Evolutionary conservation across 2,113 vertebrate genomes (phyloP), one percentile per base, ranked within the genome.

Genomic region (Gymnarchus niloticus): DNA sequence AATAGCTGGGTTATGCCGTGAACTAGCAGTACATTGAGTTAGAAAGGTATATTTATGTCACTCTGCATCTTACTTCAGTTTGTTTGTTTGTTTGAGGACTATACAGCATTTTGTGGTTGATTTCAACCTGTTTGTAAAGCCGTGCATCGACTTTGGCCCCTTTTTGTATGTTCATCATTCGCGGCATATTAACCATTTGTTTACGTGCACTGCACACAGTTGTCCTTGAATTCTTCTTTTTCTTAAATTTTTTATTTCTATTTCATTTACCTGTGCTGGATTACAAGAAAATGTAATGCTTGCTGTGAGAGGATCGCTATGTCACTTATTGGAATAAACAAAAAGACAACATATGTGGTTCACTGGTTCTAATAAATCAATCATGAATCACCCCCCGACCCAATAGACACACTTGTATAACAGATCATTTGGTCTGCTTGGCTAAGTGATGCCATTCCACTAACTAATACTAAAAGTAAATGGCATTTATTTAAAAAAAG

Each of bases 71-170:
- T 87, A 90, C 92, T 92, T 90, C 87, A 83, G 61, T 41, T 93
- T 86, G 85, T 89, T 91, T 90, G 91, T 89, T 92, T 95, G 93
- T 73, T 91, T 98, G 97, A 98, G 96, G 96, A 98, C 95, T 96
- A 92, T 94, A 93, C 93, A 95, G 93, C 92, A 92, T 93, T 94
- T 91, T 92, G 92, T 94, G 92, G 89, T 91, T 89, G 54, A 92
- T 90, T 96, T 95, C 92, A 93, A 93, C 94, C 92, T 90, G 92
- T 96, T 95, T 96, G 91, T 93, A 92, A 90, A 94, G 94, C 96
- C 90, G 92, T 89, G 92, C 96, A 95, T 91, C 93, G 94, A 94
- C 89, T 86, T 93, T 95, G 92, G 92, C 92, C 94, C 94, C 94
- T 95, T 95, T 95, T 96, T 94, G 93, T 95, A 96, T 44, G 95